These are phyloP conservation scores for Drosophila merina DNA, from an alignment of 2,888 invertebrate genomes.

Conservation along the genomic window DNA sequence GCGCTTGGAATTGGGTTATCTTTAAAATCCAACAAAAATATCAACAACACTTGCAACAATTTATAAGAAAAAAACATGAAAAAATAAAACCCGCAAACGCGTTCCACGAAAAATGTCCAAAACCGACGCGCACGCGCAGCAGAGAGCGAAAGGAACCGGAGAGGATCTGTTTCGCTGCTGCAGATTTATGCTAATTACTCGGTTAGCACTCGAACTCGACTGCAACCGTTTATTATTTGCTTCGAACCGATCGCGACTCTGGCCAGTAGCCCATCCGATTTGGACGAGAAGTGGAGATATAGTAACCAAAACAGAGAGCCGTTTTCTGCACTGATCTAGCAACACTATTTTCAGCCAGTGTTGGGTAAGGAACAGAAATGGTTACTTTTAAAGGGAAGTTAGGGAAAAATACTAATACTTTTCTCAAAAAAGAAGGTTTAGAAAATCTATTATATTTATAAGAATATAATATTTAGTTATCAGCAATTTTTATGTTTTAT, in stretches of 20 bases:
- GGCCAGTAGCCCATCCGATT: conserved; percentile 1
- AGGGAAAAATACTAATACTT: not conserved
- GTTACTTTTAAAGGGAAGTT: not conserved
- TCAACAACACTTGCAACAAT: not conserved
- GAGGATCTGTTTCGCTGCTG: not conserved
- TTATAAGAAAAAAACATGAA: not conserved
- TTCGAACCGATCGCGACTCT: conserved; percentile 1
- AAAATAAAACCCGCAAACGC: not conserved
- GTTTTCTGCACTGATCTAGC: not conserved
- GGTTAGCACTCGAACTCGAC: not conserved
- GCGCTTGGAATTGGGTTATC: conserved; percentile 22
- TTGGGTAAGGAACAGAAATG: not conserved
- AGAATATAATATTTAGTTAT: not conserved
- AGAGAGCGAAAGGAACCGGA: not conserved
- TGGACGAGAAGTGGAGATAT: conserved; percentile 2
- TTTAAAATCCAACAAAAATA: conserved; percentile 7
- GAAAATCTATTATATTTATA: not conserved
- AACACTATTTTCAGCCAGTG: not conserved
- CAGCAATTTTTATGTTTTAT: not conserved
- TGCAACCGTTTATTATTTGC: not conserved
- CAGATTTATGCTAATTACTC: conserved; percentile 1
- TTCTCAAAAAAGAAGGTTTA: not conserved
- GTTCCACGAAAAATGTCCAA: not conserved
- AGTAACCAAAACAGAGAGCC: conserved; percentile 2
- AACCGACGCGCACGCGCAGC: conserved; percentile 1